A percentile compares a stretch with the other conserved stretches of the same genome.
phyloP scores from a whole-genome alignment of 2,888 invertebrate genomes.

The Phragmatobia fuliginosa region DNA sequence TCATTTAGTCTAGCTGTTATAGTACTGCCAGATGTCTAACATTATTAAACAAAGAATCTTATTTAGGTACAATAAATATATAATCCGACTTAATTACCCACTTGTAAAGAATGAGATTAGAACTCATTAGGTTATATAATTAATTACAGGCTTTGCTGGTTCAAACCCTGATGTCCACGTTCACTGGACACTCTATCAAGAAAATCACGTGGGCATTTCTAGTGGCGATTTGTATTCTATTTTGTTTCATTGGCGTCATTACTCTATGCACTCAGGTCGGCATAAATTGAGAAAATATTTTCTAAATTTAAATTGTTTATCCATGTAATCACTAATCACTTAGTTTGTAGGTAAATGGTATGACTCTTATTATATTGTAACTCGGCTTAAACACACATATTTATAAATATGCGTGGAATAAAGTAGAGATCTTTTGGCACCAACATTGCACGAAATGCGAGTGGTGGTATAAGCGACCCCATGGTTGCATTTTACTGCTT shows the following conservation, averaged over 20 bases:
- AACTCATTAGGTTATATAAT: neutral
- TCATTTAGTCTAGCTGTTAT: no score
- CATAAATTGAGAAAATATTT: neutral
- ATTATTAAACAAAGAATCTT: no score
- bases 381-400: neutral
- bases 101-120: neutral
- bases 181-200: slow-evolving; percentile 71
- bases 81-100: neutral
- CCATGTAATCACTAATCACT: no score
- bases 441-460: no score
- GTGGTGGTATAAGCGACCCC: no score
- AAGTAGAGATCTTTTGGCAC: neutral
- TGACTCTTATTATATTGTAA: neutral
- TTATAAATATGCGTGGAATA: neutral
- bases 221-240: slow-evolving; percentile 67
- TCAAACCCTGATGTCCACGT: slow-evolving; percentile 78
- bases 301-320: neutral
- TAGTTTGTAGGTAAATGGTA: neutral
- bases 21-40: no score
- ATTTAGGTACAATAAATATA: neutral
- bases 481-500: no score
- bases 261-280: slow-evolving; percentile 77
- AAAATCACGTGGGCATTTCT: slow-evolving; percentile 78
- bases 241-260: slow-evolving; percentile 73
- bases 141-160: slow-evolving; percentile 69